A percentile compares a stretch with the other conserved stretches of the same genome.
Conservation (phyloP, 2,797 vertebrate species). For the Liasis olivaceus region DNA sequence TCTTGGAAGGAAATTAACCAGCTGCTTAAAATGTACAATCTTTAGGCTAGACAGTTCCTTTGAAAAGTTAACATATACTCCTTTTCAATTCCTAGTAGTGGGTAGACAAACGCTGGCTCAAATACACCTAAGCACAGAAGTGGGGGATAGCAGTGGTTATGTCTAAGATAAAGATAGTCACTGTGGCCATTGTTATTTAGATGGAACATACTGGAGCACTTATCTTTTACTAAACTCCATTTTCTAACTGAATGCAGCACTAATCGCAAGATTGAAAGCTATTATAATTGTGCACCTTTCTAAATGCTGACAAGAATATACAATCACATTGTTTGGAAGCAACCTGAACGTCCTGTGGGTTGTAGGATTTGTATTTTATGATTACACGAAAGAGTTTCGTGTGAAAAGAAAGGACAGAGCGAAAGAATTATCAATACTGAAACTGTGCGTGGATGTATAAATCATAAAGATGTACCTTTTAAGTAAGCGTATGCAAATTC, state of each 20-base stretch:
- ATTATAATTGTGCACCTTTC: conserved; percentile 78
- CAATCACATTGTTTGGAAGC: conserved; percentile 77
- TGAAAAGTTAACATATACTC: conserved; percentile 77
- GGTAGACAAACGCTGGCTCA: conserved; percentile 75
- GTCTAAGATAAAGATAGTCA: conserved; percentile 76
- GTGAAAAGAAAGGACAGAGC: conserved; percentile 67
- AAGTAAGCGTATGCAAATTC: background rate
- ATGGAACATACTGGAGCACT: conserved; percentile 76
- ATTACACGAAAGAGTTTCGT: conserved; percentile 61
- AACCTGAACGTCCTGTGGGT: conserved; percentile 74
- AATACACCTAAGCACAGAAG: conserved; percentile 74
- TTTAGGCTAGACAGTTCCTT: conserved; percentile 71
- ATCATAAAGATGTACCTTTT: conserved; percentile 37
- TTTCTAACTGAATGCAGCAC: conserved; percentile 76
- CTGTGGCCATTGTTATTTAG: conserved; percentile 77
- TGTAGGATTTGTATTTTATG: conserved; percentile 77
- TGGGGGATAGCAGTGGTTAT: conserved; percentile 68
- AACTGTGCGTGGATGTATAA: conserved; percentile 23
- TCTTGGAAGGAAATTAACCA: conserved; percentile 75
- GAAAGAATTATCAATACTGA: conserved; percentile 57
- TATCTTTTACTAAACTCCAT: conserved; percentile 79
- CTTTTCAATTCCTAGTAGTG: conserved; percentile 73
- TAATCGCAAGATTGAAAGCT: conserved; percentile 76
- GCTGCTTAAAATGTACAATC: conserved; percentile 74
- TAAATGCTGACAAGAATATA: conserved; percentile 77